These are phyloP conservation scores for Vulpes vulpes DNA, from an alignment of 2,113 vertebrate species.

Conservation along the genomic window DNA sequence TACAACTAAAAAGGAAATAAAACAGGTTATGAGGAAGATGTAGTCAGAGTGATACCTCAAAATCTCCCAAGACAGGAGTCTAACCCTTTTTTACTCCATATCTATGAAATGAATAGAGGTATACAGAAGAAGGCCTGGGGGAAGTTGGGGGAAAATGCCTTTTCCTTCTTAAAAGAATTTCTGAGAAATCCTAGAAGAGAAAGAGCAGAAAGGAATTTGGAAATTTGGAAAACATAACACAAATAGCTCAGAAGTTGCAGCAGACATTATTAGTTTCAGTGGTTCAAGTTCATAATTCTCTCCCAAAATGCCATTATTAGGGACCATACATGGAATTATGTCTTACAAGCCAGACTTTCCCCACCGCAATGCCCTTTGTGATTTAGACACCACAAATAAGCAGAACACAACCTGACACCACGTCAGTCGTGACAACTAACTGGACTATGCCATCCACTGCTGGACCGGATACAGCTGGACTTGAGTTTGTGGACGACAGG, in stretches of 20 bases:
- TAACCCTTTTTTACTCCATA: background rate
- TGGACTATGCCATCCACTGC: constrained; percentile 44
- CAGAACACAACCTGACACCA: background rate
- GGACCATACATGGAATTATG: constrained; percentile 20
- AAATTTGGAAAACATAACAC: constrained; percentile 19
- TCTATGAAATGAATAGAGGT: background rate
- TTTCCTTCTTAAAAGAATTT: constrained; percentile 1
- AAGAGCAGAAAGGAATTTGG: background rate
- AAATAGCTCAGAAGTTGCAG: background rate
- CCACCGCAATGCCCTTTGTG: background rate
- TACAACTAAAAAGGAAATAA: constrained; percentile 19
- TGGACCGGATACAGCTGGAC: background rate
- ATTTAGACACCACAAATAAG: constrained; percentile 55
- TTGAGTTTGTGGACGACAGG: background rate
- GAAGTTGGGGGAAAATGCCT: background rate
- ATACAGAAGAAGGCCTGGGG: background rate
- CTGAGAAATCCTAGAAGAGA: background rate
- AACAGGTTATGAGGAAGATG: background rate
- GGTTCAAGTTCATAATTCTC: background rate
- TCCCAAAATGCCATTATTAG: background rate
- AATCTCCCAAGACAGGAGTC: background rate
- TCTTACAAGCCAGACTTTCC: constrained; percentile 59
- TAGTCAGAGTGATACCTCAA: background rate
- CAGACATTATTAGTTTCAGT: background rate
- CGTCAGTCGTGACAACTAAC: constrained; percentile 36